Base-by-base conservation (phyloP, 92 coral and sea anemone genomes). In the Plumapathes pennacea region DNA sequence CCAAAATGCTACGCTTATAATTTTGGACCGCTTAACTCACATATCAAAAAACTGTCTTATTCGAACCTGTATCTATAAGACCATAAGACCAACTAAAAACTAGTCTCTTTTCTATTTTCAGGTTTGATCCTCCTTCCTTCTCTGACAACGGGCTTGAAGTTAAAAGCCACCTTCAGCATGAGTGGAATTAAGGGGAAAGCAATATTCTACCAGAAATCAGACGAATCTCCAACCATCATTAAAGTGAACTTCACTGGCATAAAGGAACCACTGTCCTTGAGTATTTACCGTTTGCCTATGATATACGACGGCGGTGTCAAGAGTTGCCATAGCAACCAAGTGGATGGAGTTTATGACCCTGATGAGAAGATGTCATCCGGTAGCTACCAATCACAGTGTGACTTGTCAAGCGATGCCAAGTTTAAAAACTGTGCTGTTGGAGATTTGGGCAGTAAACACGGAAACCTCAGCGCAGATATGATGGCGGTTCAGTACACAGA, bases 151-250 rank as follows among this genome's bases (percentile, higher is more conserved):
- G n/a, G n/a, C 31, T 37, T 29, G 23, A 50, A 65, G 41, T 47
- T 52, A 28, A 38, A 29, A 19, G 96, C 98, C 15, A 58, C 57
- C 12, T 78, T 92, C 54, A 89, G 88, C 80, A 92, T 92, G 98
- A 61, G 86, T 46, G 90, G 82, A 54, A 73, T 92, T 23, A 84
- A 66, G 15, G 89, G 96, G 6, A 63, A 81, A 13, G 82, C 84
- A 3, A 66, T 37, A 0, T 88, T 92, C 67, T 51, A 71, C 11
- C 77, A 76, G 34, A 14, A 38, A 23, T 51, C 74, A 14, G 26
- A 39, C 7, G 55, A 54, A 13, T 43, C 37, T n/a, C 18, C 80
- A 17, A 84, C 94, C 10, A 75, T 56, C 28, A 81, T 92, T 54
- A 57, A 34, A 19, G 69, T 85, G 12, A 29, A 80, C 70, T 77